These are phyloP conservation scores for Rhadinocentrus ornatus DNA, from an alignment of 2,797 vertebrate species.

Conservation along the genomic window DNA sequence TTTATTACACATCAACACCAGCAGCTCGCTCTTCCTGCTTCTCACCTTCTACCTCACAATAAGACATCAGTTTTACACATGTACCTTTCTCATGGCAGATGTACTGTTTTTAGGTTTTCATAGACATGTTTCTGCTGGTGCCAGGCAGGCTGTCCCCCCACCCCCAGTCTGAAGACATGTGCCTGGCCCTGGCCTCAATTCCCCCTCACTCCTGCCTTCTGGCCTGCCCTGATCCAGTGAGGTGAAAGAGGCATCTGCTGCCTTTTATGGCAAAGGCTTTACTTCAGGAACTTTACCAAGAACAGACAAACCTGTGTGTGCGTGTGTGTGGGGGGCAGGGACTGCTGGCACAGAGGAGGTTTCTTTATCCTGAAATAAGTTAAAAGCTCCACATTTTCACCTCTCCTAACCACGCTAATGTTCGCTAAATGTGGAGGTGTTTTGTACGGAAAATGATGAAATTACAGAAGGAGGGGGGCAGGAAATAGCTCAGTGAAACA, in stretches of 20 bases:
- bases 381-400: slow-evolving; percentile 73
- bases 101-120: slow-evolving; percentile 1
- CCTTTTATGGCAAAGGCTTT: slow-evolving; percentile 84
- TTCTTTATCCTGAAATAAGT: slow-evolving; percentile 81
- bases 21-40: slow-evolving; percentile 24
- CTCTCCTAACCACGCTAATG: slow-evolving; percentile 66
- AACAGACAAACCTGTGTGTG: slow-evolving; percentile 64
- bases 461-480: slow-evolving; percentile 55
- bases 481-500: slow-evolving; percentile 71
- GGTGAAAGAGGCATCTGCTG: slow-evolving; percentile 67
- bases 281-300: slow-evolving; percentile 65
- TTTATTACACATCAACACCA: slow-evolving; percentile 42
- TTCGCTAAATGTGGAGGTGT: slow-evolving; percentile 53
- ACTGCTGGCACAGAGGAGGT: slow-evolving; percentile 67
- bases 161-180: slow-evolving; percentile 27
- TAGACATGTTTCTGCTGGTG: slow-evolving; percentile 46
- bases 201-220: slow-evolving; percentile 46
- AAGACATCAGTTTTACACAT: neutral
- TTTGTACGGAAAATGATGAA: slow-evolving; percentile 69
- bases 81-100: neutral
- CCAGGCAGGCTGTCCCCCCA: slow-evolving; percentile 48
- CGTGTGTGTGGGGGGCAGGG: slow-evolving; percentile 49
- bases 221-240: slow-evolving; percentile 65
- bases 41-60: neutral
- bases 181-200: slow-evolving; percentile 40